phyloP scores from a whole-genome alignment of 2,113 vertebrate species.

The Dipodomys merriami region DNA sequence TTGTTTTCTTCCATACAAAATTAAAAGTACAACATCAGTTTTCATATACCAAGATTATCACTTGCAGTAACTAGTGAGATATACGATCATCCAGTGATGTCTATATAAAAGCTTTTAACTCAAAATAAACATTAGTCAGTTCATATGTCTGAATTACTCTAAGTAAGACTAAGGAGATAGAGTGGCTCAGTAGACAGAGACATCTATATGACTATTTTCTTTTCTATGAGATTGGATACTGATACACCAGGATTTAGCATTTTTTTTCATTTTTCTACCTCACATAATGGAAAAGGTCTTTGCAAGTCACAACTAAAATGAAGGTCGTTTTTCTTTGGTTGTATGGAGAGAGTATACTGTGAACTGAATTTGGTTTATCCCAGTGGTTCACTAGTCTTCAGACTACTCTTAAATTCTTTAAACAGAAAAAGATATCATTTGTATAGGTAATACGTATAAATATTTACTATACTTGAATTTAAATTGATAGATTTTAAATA shows the following conservation, averaged over 20 bases:
- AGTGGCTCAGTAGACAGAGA: not conserved
- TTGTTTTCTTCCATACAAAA: constrained; percentile 12
- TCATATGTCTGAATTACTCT: not conserved
- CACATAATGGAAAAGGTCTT: not conserved
- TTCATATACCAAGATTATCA: not conserved
- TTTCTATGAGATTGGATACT: not conserved
- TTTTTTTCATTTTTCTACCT: not conserved
- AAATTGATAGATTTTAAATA: constrained; percentile 3
- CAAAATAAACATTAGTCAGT: too few relatives aligned
- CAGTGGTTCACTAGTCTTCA: not conserved
- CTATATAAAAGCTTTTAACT: too few relatives aligned
- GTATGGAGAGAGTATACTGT: not conserved
- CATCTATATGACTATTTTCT: not conserved
- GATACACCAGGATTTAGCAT: not conserved
- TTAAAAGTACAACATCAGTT: not conserved
- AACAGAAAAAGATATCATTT: not conserved
- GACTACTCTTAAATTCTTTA: not conserved
- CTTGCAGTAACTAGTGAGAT: not conserved
- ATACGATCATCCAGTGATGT: not conserved
- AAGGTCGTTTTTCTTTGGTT: not conserved
- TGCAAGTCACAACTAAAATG: not conserved
- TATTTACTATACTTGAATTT: not conserved
- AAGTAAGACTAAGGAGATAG: not conserved
- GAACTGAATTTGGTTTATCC: not conserved
- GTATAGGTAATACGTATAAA: not conserved